A percentile compares a stretch with the other conserved stretches of the same genome.
phyloP scores from a whole-genome alignment of 2,797 vertebrate species.

The Chelonia mydas region DNA sequence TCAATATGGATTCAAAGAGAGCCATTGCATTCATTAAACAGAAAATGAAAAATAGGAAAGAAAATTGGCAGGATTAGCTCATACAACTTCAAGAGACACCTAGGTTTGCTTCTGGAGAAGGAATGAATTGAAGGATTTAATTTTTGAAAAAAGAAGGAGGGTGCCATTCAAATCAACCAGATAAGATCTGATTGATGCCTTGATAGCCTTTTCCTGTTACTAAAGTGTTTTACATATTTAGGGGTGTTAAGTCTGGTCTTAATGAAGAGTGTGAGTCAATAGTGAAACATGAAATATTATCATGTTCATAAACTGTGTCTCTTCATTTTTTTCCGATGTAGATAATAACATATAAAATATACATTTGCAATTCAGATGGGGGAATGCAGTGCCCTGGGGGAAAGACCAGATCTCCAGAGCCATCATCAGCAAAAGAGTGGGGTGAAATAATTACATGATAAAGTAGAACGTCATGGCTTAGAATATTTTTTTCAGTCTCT shows the following conservation, averaged over 20 bases:
- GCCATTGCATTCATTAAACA: too few relatives aligned
- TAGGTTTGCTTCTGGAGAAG: not conserved
- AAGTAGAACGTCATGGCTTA: too few relatives aligned
- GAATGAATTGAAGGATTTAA: not conserved
- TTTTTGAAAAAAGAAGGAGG: not conserved
- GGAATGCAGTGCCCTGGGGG: not conserved
- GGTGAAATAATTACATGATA: not conserved
- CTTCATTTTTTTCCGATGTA: not conserved
- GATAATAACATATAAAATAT: slow-evolving; percentile 23
- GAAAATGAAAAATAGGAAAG: not conserved
- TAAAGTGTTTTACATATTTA: not conserved
- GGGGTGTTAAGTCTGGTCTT: not conserved
- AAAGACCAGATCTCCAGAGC: not conserved
- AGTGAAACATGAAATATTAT: not conserved
- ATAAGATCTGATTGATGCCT: not conserved
- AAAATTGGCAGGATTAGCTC: not conserved
- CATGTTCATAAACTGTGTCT: not conserved
- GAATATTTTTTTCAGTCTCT: not conserved
- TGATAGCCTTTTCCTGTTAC: not conserved
- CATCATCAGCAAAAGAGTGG: not conserved
- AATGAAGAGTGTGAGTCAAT: not conserved
- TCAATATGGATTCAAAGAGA: too few relatives aligned
- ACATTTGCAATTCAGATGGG: not conserved
- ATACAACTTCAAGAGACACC: not conserved
- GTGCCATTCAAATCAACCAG: not conserved